Evolutionary conservation across 2,888 invertebrate genomes (phyloP).

Genomic region (Acanthacorydalis orientalis): DNA sequence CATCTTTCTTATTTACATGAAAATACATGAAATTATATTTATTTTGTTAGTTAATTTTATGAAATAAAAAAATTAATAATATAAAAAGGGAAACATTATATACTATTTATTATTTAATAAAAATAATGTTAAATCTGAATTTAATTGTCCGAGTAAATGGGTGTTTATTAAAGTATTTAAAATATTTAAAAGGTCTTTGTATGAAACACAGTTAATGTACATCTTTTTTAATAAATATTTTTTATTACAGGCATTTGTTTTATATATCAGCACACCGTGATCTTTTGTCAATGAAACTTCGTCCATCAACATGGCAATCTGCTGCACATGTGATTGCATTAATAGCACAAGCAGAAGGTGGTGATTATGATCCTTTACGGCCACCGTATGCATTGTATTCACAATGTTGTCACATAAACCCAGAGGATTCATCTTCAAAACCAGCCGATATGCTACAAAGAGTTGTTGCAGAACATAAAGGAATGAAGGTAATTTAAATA

Average conservation of each 20-base stretch:
- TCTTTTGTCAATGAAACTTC: constrained; percentile 53
- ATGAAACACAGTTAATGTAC: background rate
- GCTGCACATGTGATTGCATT: constrained; percentile 57
- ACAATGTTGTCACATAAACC: constrained; percentile 43
- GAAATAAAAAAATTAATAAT: no score
- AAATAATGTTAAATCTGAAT: no score
- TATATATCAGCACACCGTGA: constrained; percentile 71
- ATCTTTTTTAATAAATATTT: constrained; percentile 6
- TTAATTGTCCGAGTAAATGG: no score
- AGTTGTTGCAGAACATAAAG: constrained; percentile 45
- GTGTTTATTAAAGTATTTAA: no score
- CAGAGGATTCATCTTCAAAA: constrained; percentile 35
- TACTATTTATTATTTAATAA: no score
- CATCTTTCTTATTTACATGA: no score
- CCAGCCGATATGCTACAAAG: constrained; percentile 44
- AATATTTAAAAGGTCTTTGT: no score
- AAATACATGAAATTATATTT: no score
- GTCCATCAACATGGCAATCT: constrained; percentile 49
- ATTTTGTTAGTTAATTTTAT: no score
- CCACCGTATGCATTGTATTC: constrained; percentile 43
- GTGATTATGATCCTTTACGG: constrained; percentile 45
- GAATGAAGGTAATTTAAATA: background rate
- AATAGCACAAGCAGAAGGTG: constrained; percentile 59
- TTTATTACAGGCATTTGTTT: constrained; percentile 51
- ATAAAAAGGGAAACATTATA: no score